phyloP scores from a whole-genome alignment of 1,140 invertebrate species.

The Cotesia glomerata region DNA sequence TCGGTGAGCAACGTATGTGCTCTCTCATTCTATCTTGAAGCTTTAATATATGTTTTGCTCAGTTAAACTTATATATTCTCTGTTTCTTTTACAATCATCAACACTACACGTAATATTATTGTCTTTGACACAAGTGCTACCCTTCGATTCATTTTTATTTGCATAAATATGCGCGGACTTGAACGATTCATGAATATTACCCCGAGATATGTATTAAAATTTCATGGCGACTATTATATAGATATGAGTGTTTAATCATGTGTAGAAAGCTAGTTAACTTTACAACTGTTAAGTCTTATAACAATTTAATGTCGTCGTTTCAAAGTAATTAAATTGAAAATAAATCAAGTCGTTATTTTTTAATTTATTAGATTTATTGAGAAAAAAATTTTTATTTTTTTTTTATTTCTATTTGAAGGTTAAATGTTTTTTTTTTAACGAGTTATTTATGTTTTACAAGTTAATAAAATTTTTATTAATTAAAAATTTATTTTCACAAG shows the following conservation, averaged over 20 bases:
- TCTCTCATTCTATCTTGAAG: conserved; percentile 3
- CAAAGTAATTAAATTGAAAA: background rate
- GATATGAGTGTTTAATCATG: too few relatives aligned
- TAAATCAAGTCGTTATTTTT: background rate
- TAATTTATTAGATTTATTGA: background rate
- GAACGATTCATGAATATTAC: too few relatives aligned
- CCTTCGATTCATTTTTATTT: background rate
- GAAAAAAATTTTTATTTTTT: too few relatives aligned
- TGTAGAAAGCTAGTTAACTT: too few relatives aligned
- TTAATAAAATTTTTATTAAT: background rate
- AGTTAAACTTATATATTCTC: background rate
- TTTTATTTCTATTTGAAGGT: too few relatives aligned
- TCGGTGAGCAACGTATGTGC: background rate
- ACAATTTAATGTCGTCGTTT: too few relatives aligned
- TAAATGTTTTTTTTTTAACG: background rate
- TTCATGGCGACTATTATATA: too few relatives aligned
- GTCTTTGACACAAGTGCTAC: background rate
- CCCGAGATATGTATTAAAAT: too few relatives aligned
- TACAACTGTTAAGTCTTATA: too few relatives aligned
- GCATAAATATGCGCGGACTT: too few relatives aligned
- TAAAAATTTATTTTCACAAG: too few relatives aligned
- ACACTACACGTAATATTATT: too few relatives aligned
- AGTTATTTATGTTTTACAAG: background rate
- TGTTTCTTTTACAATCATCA: conserved; percentile 1
- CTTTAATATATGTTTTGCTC: background rate